These are phyloP conservation scores for Adelosebastes latens DNA, from an alignment of 2,797 vertebrate species.

Conservation along the genomic window DNA sequence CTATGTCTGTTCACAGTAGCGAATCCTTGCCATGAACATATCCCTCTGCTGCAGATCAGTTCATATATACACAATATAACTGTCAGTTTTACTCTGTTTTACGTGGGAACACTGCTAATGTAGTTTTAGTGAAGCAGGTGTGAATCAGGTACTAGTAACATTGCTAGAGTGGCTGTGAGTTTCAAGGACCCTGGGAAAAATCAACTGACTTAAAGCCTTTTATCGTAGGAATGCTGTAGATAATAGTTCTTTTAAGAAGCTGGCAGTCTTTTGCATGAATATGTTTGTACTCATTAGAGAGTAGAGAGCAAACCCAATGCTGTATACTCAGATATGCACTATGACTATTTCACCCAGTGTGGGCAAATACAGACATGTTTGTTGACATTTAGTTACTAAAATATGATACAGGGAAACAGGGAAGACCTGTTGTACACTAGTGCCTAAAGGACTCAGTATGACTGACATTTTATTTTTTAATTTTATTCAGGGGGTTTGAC, in stretches of 20 bases:
- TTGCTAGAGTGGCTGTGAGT: not conserved
- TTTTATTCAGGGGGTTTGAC: not conserved
- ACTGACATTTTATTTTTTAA: not conserved
- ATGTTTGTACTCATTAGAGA: not conserved
- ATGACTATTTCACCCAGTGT: not conserved
- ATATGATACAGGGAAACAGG: constrained; percentile 5
- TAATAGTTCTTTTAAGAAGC: not conserved
- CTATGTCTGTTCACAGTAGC: not conserved
- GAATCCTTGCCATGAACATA: not conserved
- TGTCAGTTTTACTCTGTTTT: not conserved
- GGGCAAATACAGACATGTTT: not conserved
- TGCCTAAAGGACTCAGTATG: not conserved
- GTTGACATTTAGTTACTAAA: constrained; percentile 3
- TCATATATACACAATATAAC: not conserved
- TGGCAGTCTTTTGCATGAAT: not conserved
- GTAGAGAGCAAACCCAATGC: not conserved
- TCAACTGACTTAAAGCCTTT: not conserved
- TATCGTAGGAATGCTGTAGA: not conserved
- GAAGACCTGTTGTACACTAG: not conserved
- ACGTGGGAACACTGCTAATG: not conserved
- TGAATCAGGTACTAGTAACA: not conserved
- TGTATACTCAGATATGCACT: not conserved
- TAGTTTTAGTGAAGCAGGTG: not conserved
- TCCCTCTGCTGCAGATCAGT: not conserved
- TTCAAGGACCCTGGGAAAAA: not conserved